Percentiles rank a stretch among this genome's conserved stretches.
Conservation (phyloP, 1,140 invertebrate species). For the Achroia grisella region DNA sequence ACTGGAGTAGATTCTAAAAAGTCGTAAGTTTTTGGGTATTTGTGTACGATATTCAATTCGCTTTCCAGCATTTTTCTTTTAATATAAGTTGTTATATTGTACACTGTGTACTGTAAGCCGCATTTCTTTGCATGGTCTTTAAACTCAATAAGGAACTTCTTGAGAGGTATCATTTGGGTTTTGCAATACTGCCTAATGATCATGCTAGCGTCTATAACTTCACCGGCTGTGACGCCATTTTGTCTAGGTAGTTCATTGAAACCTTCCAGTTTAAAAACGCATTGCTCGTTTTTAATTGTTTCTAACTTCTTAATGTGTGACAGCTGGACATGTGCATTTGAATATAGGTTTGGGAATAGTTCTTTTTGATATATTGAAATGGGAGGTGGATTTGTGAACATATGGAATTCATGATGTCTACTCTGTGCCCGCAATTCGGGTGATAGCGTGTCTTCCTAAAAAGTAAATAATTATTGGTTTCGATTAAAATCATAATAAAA, state of each 20-base stretch:
- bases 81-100: conserved; percentile 25
- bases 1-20: conserved; percentile 3
- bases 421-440: conserved; percentile 16
- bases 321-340: conserved; percentile 1
- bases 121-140: conserved; percentile 21
- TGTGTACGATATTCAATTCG: conserved; percentile 19
- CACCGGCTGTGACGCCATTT: conserved; percentile 10
- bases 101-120: conserved; percentile 13
- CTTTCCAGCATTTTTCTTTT: conserved; percentile 20
- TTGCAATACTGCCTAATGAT: conserved; percentile 29
- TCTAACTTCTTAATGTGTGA: conserved; percentile 7
- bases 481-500: too few species aligned
- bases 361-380: conserved; percentile 15
- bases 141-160: conserved; percentile 24
- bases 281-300: conserved; percentile 13
- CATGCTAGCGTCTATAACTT: conserved; percentile 25
- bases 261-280: conserved; percentile 22
- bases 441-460: conserved; percentile 25
- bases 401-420: conserved; percentile 19
- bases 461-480: too few species aligned
- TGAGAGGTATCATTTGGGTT: conserved; percentile 15
- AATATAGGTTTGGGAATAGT: conserved; percentile 26
- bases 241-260: conserved; percentile 14
- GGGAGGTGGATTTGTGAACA: conserved; percentile 21
- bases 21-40: conserved; percentile 12